Conservation (phyloP, 2,888 invertebrate species). For the Polylopha cassiicola region DNA sequence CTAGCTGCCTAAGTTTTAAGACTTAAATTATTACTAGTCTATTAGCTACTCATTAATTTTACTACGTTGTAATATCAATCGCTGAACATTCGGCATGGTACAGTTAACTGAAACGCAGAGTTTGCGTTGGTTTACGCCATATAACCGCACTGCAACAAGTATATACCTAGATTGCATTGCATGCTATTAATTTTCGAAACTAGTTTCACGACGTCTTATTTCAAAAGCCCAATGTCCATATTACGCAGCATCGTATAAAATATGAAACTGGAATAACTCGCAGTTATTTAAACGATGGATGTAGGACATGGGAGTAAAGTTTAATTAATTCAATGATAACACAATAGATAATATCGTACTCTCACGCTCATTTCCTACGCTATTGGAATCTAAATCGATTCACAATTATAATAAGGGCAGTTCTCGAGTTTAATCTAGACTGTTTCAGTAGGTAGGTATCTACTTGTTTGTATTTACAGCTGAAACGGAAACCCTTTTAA, state of each 20-base stretch:
- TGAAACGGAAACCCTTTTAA: too few relatives aligned
- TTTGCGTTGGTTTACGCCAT: too few relatives aligned
- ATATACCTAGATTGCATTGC: conserved; percentile 7
- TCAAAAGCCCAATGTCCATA: conserved; percentile 11
- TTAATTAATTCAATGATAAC: conserved; percentile 12
- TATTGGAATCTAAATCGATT: conserved; percentile 10
- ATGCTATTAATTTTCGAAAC: conserved; percentile 16
- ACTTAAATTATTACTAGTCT: too few relatives aligned
- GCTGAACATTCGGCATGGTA: too few relatives aligned
- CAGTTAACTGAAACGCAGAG: not conserved
- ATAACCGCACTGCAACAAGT: too few relatives aligned
- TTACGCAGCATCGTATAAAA: conserved; percentile 4
- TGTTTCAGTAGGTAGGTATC: too few relatives aligned
- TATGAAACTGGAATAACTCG: conserved; percentile 8
- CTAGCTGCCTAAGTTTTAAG: not conserved
- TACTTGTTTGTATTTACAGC: too few relatives aligned
- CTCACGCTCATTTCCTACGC: conserved; percentile 11
- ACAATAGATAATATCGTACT: conserved; percentile 17
- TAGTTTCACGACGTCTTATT: conserved; percentile 13
- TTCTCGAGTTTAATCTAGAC: too few relatives aligned
- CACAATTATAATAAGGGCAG: too few relatives aligned
- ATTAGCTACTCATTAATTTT: too few relatives aligned
- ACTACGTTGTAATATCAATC: too few relatives aligned
- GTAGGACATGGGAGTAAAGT: conserved; percentile 4
- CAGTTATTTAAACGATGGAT: conserved; percentile 5